phyloP scores from a whole-genome alignment of 1,140 invertebrate species.

The Camponotus pennsylvanicus region DNA sequence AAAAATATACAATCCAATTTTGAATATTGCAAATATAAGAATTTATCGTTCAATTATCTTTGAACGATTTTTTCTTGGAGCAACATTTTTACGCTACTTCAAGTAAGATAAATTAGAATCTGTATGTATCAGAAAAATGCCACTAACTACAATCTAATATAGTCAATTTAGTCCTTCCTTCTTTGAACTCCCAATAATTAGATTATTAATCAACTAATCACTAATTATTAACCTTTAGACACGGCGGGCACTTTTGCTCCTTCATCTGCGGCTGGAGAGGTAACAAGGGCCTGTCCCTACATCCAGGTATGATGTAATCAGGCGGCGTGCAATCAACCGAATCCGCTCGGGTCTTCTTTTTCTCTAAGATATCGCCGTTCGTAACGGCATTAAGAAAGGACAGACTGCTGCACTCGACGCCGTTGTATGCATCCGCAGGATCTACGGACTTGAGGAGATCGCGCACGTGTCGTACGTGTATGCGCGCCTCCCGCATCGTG shows the following conservation, averaged over 20 bases:
- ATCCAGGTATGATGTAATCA: constrained; percentile 97
- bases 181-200: neutral
- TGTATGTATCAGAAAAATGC: neutral
- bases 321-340: constrained; percentile 98
- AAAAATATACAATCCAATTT: neutral
- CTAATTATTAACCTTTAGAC: constrained; percentile 90
- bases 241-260: constrained; percentile 95
- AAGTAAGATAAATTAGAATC: neutral
- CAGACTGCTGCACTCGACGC: constrained; percentile 97
- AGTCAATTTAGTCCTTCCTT: neutral
- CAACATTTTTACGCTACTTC: neutral
- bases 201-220: constrained; percentile 6
- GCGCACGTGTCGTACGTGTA: constrained; percentile 98
- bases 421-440: constrained; percentile 97
- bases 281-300: constrained; percentile 94
- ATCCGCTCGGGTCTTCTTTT: constrained; percentile 94
- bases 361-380: constrained; percentile 95
- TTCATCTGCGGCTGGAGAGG: constrained; percentile 96
- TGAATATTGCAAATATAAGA: neutral
- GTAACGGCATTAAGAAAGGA: constrained; percentile 98
- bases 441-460: constrained; percentile 98
- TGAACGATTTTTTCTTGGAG: neutral
- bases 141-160: neutral
- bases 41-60: neutral
- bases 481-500: constrained; percentile 98